phyloP scores from a whole-genome alignment of 37 sponge, comb jelly and placozoan species.

The Oscarella lobularis region DNA sequence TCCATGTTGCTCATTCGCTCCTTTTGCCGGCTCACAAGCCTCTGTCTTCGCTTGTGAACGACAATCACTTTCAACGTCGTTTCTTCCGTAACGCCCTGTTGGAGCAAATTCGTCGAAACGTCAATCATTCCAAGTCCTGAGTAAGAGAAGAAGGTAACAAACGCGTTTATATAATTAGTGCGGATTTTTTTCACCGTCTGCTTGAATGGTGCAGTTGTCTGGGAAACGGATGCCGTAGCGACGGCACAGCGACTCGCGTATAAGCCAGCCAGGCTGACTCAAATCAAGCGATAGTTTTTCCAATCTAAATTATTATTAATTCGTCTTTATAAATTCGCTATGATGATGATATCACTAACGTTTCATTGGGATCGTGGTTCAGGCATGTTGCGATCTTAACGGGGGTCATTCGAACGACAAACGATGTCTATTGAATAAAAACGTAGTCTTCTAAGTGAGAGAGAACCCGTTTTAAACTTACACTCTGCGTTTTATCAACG shows the following conservation, averaged over 20 bases:
- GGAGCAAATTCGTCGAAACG: too few relatives aligned
- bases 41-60: too few relatives aligned
- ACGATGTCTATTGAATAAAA: neutral
- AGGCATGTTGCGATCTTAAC: neutral
- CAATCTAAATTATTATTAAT: neutral
- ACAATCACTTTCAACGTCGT: too few relatives aligned
- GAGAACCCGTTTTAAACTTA: too few relatives aligned
- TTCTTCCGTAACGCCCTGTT: conserved; percentile 56
- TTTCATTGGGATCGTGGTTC: neutral
- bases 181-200: too few relatives aligned
- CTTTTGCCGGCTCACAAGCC: too few relatives aligned
- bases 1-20: too few relatives aligned
- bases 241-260: conserved; percentile 58
- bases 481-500: too few relatives aligned
- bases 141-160: too few relatives aligned
- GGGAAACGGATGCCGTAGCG: conserved; percentile 60
- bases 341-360: neutral
- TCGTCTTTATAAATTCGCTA: too few relatives aligned
- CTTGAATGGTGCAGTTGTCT: conserved; percentile 30
- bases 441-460: neutral
- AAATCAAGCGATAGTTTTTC: conserved; percentile 43
- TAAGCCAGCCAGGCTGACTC: conserved; percentile 48
- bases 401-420: neutral
- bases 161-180: too few relatives aligned
- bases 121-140: too few relatives aligned